Base-by-base conservation (phyloP, 2,113 vertebrate genomes). In the Cettia cetti region DNA sequence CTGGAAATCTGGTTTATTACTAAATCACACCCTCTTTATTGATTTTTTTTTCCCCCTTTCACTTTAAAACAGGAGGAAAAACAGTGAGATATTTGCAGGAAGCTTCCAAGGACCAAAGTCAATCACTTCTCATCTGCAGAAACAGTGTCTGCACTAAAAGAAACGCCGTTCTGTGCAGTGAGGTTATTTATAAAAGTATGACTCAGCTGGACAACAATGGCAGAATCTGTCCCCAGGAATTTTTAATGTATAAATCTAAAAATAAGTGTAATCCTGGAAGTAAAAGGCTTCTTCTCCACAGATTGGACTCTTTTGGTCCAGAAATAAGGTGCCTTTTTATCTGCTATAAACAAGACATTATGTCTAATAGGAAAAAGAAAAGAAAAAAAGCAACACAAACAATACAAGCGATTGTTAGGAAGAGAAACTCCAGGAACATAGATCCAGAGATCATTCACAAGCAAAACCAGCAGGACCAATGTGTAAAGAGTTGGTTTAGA, bases 191-290 rank as follows among this genome's bases (percentile, higher is more conserved):
- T 40, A 77, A 86, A 35, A 56, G 15, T 31, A 53, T 83, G 60
- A 70, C 52, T 94, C 44, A 78, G 30, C 42, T 94, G 87, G 57
- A 59, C 74, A 84, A 31, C 49, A 56, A 40, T 56, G 79, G 33
- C 68, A 83, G 92, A 85, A 90, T 94, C 42, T 82, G 22, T 68
- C 45, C 70, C 33, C 26, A 61, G 27, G 47, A 86, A 75, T 68
- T 68, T 91, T 81, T 56, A 49, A 75, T 50, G 31, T 42, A 60
- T 49, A 53, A 81, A 49, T 75, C 27, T 80, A 54, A 68, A 91
- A 61, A n/a, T 68, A 61, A 61, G 27, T 30, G 47, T 75, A 75
- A 45, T 86, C 45, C n/a, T 82, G 61, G 31, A 82, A 90, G 20
- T 52, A 80, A 72, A 85, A 80, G 7, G 22, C 50, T 69, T 74